Base-by-base conservation (phyloP, 2,113 vertebrate species). In the Neolamprologus cancellatus region DNA sequence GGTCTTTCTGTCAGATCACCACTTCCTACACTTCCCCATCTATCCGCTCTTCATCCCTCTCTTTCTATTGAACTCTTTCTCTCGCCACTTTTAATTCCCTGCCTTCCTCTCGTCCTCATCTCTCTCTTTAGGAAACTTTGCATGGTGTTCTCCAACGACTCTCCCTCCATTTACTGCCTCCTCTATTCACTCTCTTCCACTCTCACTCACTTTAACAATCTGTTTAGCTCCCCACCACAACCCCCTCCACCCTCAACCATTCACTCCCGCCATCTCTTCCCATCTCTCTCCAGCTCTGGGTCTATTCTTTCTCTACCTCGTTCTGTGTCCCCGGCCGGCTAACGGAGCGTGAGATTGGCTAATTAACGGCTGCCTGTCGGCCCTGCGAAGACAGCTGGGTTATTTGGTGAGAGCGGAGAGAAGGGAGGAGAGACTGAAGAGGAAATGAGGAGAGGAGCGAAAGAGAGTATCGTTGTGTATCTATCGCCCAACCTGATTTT, bases 271-370 rank as follows among this genome's bases (percentile, higher is more conserved):
- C 34, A 74, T 66, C 78, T 86, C 84, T 81, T 64, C 69, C n/a
- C 48, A 53, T 61, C 81, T 59, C 89, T 87, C 90, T 86, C 88
- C 87, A 85, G 41, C 86, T 89, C 86, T 9, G 34, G 20, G 23
- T 41, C 87, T 94, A 88, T 93, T 93, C 93, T 93, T 89, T 23
- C 90, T 84, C 91, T 71, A 87, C 91, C 92, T 94, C 84, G 78
- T 87, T 94, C 93, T 83, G 89, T 91, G 93, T 94, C 90, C 78
- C 15, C 90, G 61, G 76, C 90, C 82, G 88, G 87, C 94, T 94
- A 95, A 95, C 94, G 89, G 95, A 95, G 92, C 94, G 92, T 95
- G 93, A 94, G 94, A 95, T 95, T 94, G 92, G 92, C 92, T 95
- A 94, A 95, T 95, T 95, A 95, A 94, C 91, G 93, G 93, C 91